Evolutionary conservation across 1,140 invertebrate species (phyloP), one percentile per base, ranked within the genome.

Genomic region (Yoshiicerus persimilis): DNA sequence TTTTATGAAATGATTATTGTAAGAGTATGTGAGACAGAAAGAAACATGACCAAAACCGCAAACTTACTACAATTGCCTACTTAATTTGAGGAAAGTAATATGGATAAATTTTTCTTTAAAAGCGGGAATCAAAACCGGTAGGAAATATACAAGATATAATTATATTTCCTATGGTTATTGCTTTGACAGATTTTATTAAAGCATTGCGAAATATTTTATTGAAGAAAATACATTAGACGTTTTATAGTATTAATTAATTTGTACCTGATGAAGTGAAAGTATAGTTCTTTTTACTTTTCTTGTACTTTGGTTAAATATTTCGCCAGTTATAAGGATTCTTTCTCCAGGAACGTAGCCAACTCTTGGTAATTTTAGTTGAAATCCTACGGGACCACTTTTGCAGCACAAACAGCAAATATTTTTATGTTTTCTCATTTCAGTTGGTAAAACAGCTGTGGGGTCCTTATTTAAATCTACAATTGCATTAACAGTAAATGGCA

Each of bases 401-500:
- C 83, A 84, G 23, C 38, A 84, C 6, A 84, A 23, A 47, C 83
- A 84, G 23, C 94, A 94, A 38, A 94, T 87, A 32, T 92, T 92
- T 91, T 94, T 94, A 89, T 93, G 93, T 56, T 93, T 92, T 88
- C 92, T 92, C 87, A 93, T 93, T 91, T 92, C 92, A 94, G 94
- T 89, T 92, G 93, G 27, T 10, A 87, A 8, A 27, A 32, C 13
- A 4, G 94, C 92, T 87, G 93, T 93, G 6, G 94, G 93, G 92
- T 95, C 95, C 88, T 94, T 93, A 93, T 97, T 98, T 86, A 98
- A 94, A 93, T 98, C 96, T 88, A 97, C 94, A 30, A 96, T 95
- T 89, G 95, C 95, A 30, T 97, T 95, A 16, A 98, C 96, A 25
- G 96, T 97, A 91, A 98, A 97, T 3, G 96, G 95, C 93, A 95